Base-by-base conservation (phyloP, 1,140 invertebrate species). In the Trichoplusia ni region DNA sequence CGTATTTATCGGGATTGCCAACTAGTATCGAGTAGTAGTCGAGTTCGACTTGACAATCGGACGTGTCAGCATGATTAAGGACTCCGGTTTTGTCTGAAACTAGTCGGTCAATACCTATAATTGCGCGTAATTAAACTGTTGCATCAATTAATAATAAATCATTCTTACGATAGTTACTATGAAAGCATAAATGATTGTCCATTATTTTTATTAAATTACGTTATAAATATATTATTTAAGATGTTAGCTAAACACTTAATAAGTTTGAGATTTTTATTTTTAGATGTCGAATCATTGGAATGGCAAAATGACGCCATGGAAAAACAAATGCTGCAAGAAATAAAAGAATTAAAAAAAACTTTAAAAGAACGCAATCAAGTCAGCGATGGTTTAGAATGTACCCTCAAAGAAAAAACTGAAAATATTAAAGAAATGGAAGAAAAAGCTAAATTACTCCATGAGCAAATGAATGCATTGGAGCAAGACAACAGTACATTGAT, bases 221-320 rank as follows among this genome's bases (percentile, higher is more conserved):
- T n/a, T n/a, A n/a, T n/a, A n/a, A n/a, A n/a, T n/a, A n/a, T n/a
- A n/a, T n/a, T n/a, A n/a, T n/a, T n/a, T 60, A 64, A 64, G 9
- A 19, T 2, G 14, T 13, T 67, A 35, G 37, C 25, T 29, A 18
- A 13, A 18, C 33, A 7, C 8, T 6, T 19, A 37, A 38, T 8
- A 25, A 11, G 11, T 9, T 37, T 11, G 4, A 37, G 35, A 14
- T n/a, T 42, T 38, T 49, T 29, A 44, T 35, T 79, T 74, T 23
- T 54, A 73, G 69, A 68, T 40, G 16, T 73, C 44, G 14, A 21
- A 7, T 49, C 25, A 18, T 60, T 77, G 35, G 59, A 72, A 63
- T 62, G 71, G 40, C 58, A 68, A 47, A 76, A 72, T 33, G 62
- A 73, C 35, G 13, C 53, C 1, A 37, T 66, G 21, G 67, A 81